Conservation (phyloP, 92 coral and sea anemone species). For the Muricea muricata region DNA sequence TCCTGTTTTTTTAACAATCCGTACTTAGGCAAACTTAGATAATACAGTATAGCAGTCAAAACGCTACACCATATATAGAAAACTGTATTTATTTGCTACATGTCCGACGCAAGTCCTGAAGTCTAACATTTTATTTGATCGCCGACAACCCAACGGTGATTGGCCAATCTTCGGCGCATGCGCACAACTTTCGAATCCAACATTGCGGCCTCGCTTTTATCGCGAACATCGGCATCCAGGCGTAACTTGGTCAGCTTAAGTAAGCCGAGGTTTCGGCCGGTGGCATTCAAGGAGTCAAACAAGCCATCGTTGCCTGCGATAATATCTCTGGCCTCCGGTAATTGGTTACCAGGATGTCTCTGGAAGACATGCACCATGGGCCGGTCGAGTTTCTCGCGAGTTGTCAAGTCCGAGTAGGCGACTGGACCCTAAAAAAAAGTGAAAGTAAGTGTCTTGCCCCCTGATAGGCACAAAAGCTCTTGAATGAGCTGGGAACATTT, state of each 20-base stretch:
- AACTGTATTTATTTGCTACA: slow-evolving; percentile 7
- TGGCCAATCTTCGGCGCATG: slow-evolving; percentile 85
- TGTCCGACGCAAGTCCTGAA: not conserved
- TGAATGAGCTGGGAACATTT: too few species aligned
- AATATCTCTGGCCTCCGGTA: slow-evolving; percentile 94
- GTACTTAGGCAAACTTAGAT: not conserved
- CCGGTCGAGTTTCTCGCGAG: slow-evolving; percentile 95
- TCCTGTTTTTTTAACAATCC: too few species aligned
- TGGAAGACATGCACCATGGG: slow-evolving; percentile 87
- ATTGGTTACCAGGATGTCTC: slow-evolving; percentile 98
- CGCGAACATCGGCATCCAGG: slow-evolving; percentile 91
- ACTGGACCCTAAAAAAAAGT: slow-evolving; percentile 84
- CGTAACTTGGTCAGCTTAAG: slow-evolving; percentile 82
- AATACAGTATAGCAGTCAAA: not conserved
- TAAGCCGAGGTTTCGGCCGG: slow-evolving; percentile 93
- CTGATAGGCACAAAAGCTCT: too few species aligned
- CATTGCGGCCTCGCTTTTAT: slow-evolving; percentile 82
- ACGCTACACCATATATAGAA: not conserved
- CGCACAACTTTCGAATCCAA: slow-evolving; percentile 90
- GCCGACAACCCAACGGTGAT: slow-evolving; percentile 96
- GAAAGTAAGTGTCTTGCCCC: not conserved
- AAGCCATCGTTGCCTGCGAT: slow-evolving; percentile 87
- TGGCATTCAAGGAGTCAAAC: slow-evolving; percentile 91
- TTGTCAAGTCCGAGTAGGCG: slow-evolving; percentile 94
- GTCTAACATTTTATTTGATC: slow-evolving; percentile 41